Evolutionary conservation across 2,888 invertebrate species (phyloP).

Genomic region (Torymus aiolomorphi): DNA sequence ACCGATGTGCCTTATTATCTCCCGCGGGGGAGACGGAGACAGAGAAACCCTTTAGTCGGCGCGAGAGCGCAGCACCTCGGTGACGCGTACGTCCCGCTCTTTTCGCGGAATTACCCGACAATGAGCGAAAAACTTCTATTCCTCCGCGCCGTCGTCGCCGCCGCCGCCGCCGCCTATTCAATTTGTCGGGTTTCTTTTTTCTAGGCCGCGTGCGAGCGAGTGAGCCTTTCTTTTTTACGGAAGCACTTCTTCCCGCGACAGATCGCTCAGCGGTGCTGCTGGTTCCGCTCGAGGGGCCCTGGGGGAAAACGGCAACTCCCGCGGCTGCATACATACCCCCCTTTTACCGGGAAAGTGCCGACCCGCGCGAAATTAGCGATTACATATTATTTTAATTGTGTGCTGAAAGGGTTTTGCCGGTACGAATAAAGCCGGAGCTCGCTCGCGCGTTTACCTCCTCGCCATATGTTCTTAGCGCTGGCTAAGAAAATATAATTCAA

Average conservation of each 20-base stretch:
- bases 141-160: neutral
- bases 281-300: conserved; percentile 40
- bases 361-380: conserved; percentile 43
- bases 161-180: conserved; percentile 34
- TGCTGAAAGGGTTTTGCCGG: conserved; percentile 21
- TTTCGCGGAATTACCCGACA: conserved; percentile 66
- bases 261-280: conserved; percentile 24
- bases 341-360: conserved; percentile 40
- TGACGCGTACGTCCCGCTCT: conserved; percentile 55
- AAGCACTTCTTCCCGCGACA: conserved; percentile 50
- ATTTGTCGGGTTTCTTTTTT: conserved; percentile 43
- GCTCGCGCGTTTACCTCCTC: neutral
- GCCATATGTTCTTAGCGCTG: conserved; percentile 35
- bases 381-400: conserved; percentile 44
- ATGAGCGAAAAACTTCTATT: conserved; percentile 66
- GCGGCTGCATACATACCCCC: neutral
- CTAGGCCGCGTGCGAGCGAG: conserved; percentile 26
- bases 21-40: conserved; percentile 48
- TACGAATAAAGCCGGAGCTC: neutral
- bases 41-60: conserved; percentile 53
- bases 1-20: conserved; percentile 69
- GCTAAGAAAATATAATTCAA: conserved; percentile 31
- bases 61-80: conserved; percentile 41
- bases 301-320: neutral
- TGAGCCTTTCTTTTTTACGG: conserved; percentile 59